Base-by-base conservation (phyloP, 2,797 vertebrate species). In the Tachyglossus aculeatus region DNA sequence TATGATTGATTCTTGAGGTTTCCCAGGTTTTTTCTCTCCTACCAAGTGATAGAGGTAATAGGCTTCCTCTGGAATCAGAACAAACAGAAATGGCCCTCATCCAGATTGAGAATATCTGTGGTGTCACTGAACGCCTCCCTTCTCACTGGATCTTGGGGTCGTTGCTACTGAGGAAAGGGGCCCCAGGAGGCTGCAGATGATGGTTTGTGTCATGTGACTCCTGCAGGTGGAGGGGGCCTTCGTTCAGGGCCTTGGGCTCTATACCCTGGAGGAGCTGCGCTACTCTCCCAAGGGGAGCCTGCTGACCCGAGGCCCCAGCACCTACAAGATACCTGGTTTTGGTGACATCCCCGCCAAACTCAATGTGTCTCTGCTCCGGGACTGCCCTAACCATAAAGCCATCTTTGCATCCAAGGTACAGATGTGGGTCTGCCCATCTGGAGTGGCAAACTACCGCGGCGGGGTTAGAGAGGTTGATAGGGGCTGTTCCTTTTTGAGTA, bases 381-480 rank as follows among this genome's bases (percentile, higher is more conserved):
- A 98, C 43, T 92, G 95, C 2, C 94, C 95, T 1, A 96, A 99
- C 7, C 90, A 91, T 33, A 98, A 94, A 83, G 97, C 98, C 6
- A 95, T 99, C 84, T 99, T 95, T 43, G 94, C 96, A 5, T 99
- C 98, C 68, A 99, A 98, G 96, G 97, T 98, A 90, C 0, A 0
- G 15, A 22, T 40, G 19, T 0, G 5, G 19, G 32, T 21, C 38
- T 50, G 29, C 2, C 31, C 14, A 44, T 67, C 16, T 25, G 39
- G 15, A 11, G 33, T 43, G 44, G 25, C 32, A 25, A 57, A 37
- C 16, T 31, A 43, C 24, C n/a, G 7, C 16, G 29, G 18, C 5
- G 2, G 5, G 19, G 1, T 7, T 22, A 18, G 5, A 3, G 21
- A 8, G n/a, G 32, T 8, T 18, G 10, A 19, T 21, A 51, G 19